These are phyloP conservation scores for Drosophila teissieri DNA, from an alignment of 1,140 invertebrate genomes.

Conservation along the genomic window DNA sequence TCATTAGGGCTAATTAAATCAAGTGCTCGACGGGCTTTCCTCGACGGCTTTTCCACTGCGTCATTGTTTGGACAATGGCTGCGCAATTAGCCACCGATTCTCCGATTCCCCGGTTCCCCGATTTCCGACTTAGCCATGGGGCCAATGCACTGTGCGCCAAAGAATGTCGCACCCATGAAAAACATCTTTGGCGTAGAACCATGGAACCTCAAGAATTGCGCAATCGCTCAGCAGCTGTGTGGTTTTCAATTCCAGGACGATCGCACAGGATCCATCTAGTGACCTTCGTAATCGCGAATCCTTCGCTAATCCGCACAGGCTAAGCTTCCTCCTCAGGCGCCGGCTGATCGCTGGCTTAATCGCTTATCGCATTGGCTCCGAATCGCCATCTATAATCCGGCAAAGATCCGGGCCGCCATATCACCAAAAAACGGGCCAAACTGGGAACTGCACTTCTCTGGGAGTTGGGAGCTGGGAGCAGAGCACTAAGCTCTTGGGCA, in stretches of 20 bases:
- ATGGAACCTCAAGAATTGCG: too few species aligned
- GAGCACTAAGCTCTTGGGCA: slow-evolving; percentile 41
- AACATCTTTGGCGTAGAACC: background rate
- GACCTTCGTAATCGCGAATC: background rate
- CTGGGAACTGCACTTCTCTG: slow-evolving; percentile 2
- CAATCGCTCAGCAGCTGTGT: background rate
- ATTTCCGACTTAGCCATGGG: slow-evolving; percentile 15
- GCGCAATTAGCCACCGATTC: slow-evolving; percentile 57
- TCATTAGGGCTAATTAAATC: slow-evolving; percentile 80
- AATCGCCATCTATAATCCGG: slow-evolving; percentile 11
- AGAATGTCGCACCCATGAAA: background rate
- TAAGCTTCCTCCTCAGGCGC: slow-evolving; percentile 41
- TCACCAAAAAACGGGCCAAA: slow-evolving; percentile 1
- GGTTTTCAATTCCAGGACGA: background rate
- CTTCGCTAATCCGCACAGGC: slow-evolving; percentile 23
- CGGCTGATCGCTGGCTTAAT: slow-evolving; percentile 42
- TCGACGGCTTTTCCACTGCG: slow-evolving; percentile 34
- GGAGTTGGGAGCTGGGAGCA: too few species aligned
- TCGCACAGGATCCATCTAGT: background rate
- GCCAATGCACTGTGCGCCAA: slow-evolving; percentile 36
- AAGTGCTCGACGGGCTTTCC: slow-evolving; percentile 53
- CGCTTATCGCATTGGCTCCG: slow-evolving; percentile 39
- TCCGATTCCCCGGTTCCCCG: slow-evolving; percentile 1
- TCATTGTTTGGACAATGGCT: slow-evolving; percentile 79
- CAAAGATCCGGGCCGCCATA: slow-evolving; percentile 38